Evolutionary conservation across 2,797 vertebrate species (phyloP).

Genomic region (Muscicapa striata): DNA sequence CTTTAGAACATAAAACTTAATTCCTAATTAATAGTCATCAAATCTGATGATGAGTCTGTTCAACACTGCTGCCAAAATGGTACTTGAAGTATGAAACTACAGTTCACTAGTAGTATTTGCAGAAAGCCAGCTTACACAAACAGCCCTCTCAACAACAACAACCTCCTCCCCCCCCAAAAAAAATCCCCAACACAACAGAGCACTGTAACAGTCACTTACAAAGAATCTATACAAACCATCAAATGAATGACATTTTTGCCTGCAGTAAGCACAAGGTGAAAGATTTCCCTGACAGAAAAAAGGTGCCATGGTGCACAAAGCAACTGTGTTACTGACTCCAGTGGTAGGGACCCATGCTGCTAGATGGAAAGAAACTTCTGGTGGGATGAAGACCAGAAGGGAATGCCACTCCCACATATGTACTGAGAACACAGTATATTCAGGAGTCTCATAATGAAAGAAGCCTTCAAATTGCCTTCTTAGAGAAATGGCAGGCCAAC

Average conservation of each 20-base stretch:
- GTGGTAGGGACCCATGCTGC: not conserved
- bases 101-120: not conserved
- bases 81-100: not conserved
- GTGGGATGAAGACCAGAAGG: not conserved
- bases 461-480: not conserved
- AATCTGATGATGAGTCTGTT: not conserved
- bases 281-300: not conserved
- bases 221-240: not conserved
- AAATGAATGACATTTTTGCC: not conserved
- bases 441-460: not conserved
- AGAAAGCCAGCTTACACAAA: not conserved
- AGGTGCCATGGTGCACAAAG: not conserved
- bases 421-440: not conserved
- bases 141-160: no score
- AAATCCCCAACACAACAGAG: not conserved
- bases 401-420: not conserved
- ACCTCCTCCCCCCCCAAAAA: no score
- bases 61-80: not conserved
- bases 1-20: not conserved
- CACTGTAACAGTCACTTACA: not conserved
- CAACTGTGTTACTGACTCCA: not conserved
- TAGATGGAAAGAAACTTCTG: not conserved
- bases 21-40: not conserved
- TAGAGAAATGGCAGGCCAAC: not conserved
- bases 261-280: not conserved